phyloP scores from a whole-genome alignment of 1,140 invertebrate species.

The Steinernema khuongi region DNA sequence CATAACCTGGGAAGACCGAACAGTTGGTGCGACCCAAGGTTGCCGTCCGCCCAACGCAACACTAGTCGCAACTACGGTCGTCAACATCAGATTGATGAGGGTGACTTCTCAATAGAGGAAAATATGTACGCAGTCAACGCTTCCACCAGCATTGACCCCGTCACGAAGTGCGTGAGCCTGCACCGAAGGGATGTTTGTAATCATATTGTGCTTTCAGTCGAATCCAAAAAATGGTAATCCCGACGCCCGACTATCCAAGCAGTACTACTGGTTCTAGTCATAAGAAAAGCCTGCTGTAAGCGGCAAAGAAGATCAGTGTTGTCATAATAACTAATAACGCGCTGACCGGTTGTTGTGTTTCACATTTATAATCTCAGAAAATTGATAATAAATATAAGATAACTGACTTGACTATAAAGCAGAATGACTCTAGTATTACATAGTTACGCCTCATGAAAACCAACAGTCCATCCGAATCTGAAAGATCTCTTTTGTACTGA shows the following conservation, averaged over 20 bases:
- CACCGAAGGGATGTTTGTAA: slow-evolving; percentile 25
- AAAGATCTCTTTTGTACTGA: too few relatives aligned
- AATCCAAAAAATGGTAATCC: slow-evolving; percentile 35
- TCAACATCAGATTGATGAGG: slow-evolving; percentile 39
- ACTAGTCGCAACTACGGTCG: slow-evolving; percentile 28
- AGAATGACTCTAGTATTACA: too few relatives aligned
- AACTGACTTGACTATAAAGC: too few relatives aligned
- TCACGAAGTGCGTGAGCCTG: slow-evolving; percentile 42
- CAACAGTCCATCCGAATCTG: too few relatives aligned
- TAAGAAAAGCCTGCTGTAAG: slow-evolving; percentile 21
- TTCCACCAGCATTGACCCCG: slow-evolving; percentile 39
- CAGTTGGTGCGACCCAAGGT: slow-evolving; percentile 1
- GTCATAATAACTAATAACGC: slow-evolving; percentile 3
- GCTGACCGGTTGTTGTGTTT: background rate
- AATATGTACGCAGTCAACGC: slow-evolving; percentile 51
- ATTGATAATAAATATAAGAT: background rate
- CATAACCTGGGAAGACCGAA: slow-evolving; percentile 19
- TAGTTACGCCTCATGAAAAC: too few relatives aligned
- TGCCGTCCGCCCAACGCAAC: background rate
- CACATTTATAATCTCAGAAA: background rate
- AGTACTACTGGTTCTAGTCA: slow-evolving; percentile 16
- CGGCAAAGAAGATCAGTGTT: background rate
- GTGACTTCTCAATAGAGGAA: slow-evolving; percentile 54
- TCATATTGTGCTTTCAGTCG: slow-evolving; percentile 22
- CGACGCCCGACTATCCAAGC: slow-evolving; percentile 30